Base-by-base conservation (phyloP, 2,888 invertebrate species). In the Noctua janthina region DNA sequence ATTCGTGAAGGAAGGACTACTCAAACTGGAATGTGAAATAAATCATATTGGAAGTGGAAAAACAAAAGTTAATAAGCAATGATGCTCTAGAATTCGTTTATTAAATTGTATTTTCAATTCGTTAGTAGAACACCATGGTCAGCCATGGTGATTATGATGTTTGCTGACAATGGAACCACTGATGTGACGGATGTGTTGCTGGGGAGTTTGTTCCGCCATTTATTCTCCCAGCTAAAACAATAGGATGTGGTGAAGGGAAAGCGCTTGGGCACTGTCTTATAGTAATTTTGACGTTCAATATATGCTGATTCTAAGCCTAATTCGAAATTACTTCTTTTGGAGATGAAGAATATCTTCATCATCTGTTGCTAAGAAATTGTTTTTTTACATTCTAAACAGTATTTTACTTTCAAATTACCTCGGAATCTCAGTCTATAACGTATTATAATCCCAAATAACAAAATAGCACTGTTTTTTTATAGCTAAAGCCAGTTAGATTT, bases 381-480 rank as follows among this genome's bases (percentile, higher is more conserved):
- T 74, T 74, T 29, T 3, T 23, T 29, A 49, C 17, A 80, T 35
- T 51, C 13, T 23, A 15, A 62, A 62, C 2, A 4, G 5, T 56
- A 51, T 84, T 85, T 70, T 66, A 46, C 39, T 70, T 70, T 43
- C 0, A 82, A 29, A 79, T 62, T 7, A 6, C 56, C 1, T 23
- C 23, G 46, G 23, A 54, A 79, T 72, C 49, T 46, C 2, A 7
- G 17, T 70, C 29, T 56, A 49, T 23, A 79, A 43, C 23, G 29
- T 70, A 82, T 85, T 81, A 62, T 66, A 85, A 74, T 68, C 59
- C 49, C 56, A 73, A 69, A 73, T 76, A 43, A 29, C 54, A 43
- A 62, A 76, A 82, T 35, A 13, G 17, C 74, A 29, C 49, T 35
- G 54, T 62, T 64, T 82, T 75, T 81, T 85, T 82, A 64, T 43